Base-by-base conservation (phyloP, 2,888 invertebrate species). In the Ceraclea dissimilis region DNA sequence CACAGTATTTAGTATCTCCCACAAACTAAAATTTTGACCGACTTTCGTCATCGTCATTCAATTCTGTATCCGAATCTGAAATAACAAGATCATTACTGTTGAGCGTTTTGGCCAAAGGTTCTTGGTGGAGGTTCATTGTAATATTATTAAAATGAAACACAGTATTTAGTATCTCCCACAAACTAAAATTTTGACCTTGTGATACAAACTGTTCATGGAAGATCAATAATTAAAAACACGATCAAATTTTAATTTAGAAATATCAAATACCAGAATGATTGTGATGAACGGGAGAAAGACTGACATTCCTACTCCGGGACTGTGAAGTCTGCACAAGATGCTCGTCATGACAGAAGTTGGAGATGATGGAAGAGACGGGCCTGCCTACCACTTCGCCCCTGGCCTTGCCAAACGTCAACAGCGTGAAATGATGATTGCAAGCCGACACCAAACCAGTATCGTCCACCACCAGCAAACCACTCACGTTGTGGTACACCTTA, bases 341-440 rank as follows among this genome's bases (percentile, higher is more conserved):
- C 1, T 78, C 64, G 49, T 82, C 79, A 19, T 80, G 74, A 60
- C 82, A 81, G 70, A 85, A 84, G 68, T 81, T 78, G 19, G 81
- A 83, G 54, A 84, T 79, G 63, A 85, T 71, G 52, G 76, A 74
- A 26, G 76, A 76, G 18, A 81, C 79, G 52, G 75, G 75, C 58
- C 75, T 75, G 10, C 82, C 83, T 22, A 82, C 69, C 10, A 85
- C 79, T 57, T 83, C 80, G 0, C 74, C 69, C 65, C 80, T 79
- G 0, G 79, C 69, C 64, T 82, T 84, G 31, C 85, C 85, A 68
- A 84, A 83, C 54, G 85, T 79, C 60, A 84, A 69, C 70, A 79
- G 78, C 0, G 83, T 79, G 65, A 85, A 85, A 69, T 84, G 82
- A 63, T 83, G 81, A 68, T 85, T 85, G 64, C 83, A 83, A 1